Percentiles rank a stretch among this genome's conserved stretches.
phyloP scores from a whole-genome alignment of 37 sponge, comb jelly and placozoan species.

The Aphrocallistes beatrix region DNA sequence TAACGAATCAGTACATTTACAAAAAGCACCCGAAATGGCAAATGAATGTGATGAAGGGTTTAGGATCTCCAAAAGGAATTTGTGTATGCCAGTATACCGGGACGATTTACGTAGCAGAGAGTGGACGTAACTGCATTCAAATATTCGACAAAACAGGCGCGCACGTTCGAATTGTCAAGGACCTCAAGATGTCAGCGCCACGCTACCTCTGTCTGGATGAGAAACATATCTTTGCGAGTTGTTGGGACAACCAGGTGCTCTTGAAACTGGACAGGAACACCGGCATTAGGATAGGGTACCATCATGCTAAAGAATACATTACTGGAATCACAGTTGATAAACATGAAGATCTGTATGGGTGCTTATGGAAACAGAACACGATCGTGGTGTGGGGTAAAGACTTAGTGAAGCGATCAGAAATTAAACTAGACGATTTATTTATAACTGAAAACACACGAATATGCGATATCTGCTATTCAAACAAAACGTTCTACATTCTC shows the following conservation, averaged over 20 bases:
- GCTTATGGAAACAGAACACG: neutral
- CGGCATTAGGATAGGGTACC: neutral
- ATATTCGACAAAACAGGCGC: neutral
- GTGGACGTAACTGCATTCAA: neutral
- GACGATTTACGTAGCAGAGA: neutral
- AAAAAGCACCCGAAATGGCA: neutral
- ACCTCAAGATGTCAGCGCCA: neutral
- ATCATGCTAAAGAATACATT: neutral
- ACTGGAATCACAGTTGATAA: neutral
- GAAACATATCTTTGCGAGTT: neutral
- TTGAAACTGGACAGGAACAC: neutral
- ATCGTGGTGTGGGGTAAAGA: constrained; percentile 1
- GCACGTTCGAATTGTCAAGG: neutral
- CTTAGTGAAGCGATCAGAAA: neutral
- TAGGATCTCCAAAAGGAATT: neutral
- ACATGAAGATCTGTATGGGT: neutral
- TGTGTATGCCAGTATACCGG: neutral
- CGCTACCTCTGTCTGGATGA: neutral
- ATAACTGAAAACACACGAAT: neutral
- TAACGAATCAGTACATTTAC: neutral
- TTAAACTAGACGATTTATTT: neutral
- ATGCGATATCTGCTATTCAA: neutral
- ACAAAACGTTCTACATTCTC: constrained; percentile 1
- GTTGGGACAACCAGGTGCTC: neutral
- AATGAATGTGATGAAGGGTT: neutral